Evolutionary conservation across 1,140 invertebrate genomes (phyloP), one percentile per base, ranked within the genome.

Genomic region (Liolophura sinensis): DNA sequence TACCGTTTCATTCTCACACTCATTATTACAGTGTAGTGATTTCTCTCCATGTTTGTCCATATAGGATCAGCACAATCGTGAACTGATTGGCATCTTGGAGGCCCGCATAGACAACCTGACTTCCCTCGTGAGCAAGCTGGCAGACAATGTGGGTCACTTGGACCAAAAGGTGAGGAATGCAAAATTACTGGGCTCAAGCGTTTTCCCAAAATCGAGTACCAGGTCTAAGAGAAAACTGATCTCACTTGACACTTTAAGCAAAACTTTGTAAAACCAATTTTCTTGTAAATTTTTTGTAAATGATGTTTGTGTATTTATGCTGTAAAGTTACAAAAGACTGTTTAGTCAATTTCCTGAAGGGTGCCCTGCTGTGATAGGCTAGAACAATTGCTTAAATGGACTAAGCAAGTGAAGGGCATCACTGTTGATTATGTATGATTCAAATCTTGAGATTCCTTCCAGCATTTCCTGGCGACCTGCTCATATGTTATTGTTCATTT

Each of bases 1-100:
- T n/a, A n/a, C n/a, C n/a, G n/a, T n/a, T n/a, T n/a, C n/a, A n/a
- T n/a, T n/a, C n/a, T n/a, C n/a, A n/a, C n/a, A n/a, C n/a, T 20
- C 40, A 46, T 27, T 4, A 12, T 31, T 11, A 31, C 18, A 1
- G 25, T 46, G 22, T 55, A 40, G 22, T 12, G 18, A 47, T 62
- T 49, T 16, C 20, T 52, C 24, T n/a, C 16, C 15, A 27, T 9
- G 46, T 54, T n/a, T 62, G 4, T 62, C n/a, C 51, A n/a, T 65
- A 3, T 48, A 76, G 76, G 78, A 76, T 65, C 48, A 72, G 31
- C 68, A 73, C 15, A 82, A 91, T 55, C 85, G 89, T 20, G 91
- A 92, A 73, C 62, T 77, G 27, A 73, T 83, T 9, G 67, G 64
- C 54, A 57, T 62, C 14, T 51, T 78, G 52, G 73, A 78, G 56